Evolutionary conservation across 2,113 vertebrate species (phyloP).

Genomic region (Candoia aspera): DNA sequence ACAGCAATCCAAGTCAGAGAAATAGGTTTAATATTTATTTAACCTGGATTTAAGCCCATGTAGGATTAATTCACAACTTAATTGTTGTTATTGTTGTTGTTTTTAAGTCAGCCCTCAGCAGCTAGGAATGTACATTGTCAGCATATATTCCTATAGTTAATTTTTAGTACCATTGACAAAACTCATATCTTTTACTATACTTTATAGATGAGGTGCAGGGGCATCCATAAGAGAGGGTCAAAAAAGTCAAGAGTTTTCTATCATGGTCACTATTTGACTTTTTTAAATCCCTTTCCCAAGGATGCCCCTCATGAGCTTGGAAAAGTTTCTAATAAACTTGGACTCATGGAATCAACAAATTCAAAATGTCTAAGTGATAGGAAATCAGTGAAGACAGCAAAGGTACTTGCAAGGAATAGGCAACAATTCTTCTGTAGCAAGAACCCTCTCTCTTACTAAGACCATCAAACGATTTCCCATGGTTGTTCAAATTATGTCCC

Average conservation of each 20-base stretch:
- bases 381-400: too few species aligned
- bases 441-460: not conserved
- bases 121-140: not conserved
- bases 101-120: not conserved
- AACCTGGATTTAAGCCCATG: not conserved
- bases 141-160: not conserved
- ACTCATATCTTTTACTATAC: not conserved
- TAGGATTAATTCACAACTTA: not conserved
- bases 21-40: not conserved
- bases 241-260: not conserved
- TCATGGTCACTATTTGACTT: not conserved
- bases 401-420: not conserved
- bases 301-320: not conserved
- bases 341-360: not conserved
- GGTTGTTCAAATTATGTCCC: not conserved
- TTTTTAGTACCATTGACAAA: not conserved
- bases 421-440: not conserved
- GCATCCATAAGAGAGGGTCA: not conserved
- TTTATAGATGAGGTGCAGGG: not conserved
- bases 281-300: not conserved
- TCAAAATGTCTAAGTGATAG: not conserved
- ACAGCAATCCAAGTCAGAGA: not conserved
- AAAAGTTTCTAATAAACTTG: not conserved
- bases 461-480: not conserved
- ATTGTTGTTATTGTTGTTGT: not conserved